Base-by-base conservation (phyloP, 2,888 invertebrate species). In the Geotrupes spiniger region DNA sequence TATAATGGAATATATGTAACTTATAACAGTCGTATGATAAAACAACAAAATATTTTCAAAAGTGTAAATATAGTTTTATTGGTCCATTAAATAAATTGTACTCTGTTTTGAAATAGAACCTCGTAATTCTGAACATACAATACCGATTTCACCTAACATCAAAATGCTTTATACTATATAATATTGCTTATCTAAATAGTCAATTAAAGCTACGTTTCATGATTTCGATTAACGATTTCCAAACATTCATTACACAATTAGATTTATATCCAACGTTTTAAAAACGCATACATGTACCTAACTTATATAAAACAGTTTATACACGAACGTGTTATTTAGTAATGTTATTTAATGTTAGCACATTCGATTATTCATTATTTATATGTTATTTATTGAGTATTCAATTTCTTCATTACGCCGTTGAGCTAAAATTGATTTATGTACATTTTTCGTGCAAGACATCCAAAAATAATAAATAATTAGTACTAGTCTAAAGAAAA, bases 21-120 rank as follows among this genome's bases (percentile, higher is more conserved):
- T 54, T 45, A 57, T 53, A 57, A 55, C 54, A 57, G 51, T 44
- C 51, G 49, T 40, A 42, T 29, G 12, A 29, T 29, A 33, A 33
- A 14, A 38, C 11, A 17, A 38, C 17, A 38, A 38, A 21, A 16
- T 38, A 38, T 14, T 6, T 25, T 38, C 38, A 17, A 16, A 11
- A 9, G 11, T 38, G 15, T 38, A 38, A 46, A 43, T 44, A 49
- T 51, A 51, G 54, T 57, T 53, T 53, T 49, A 52, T 63, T 63
- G 63, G 64, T 64, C 64, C 64, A 46, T 61, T 54, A 62, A 63
- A 63, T 51, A 60, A 64, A 63, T 63, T 64, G 64, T 64, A 64
- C 64, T 63, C 54, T 43, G 47, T 49, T 54, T 11, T 12, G 33
- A 33, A 33, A 33, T 15, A 33, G 33, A 33, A 15, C 12, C 14